Percentiles rank a stretch among this genome's conserved stretches.
These are phyloP conservation scores for Mastigias papua DNA, from an alignment of 30 jellyfish, hydroid and myxozoan species.

Conservation along the genomic window DNA sequence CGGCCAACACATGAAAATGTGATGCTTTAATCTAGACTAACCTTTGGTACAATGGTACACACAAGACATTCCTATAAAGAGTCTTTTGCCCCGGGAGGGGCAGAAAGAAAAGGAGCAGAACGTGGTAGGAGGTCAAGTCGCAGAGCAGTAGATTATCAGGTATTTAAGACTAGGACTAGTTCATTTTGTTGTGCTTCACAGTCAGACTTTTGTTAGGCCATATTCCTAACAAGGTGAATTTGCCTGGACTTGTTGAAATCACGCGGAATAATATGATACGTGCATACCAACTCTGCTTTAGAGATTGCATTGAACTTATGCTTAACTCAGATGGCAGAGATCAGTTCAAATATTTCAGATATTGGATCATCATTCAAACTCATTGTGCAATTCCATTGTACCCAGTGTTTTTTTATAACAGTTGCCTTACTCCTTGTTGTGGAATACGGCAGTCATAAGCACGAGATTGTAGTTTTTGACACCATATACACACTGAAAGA, in stretches of 20 bases:
- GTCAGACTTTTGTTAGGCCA: not conserved
- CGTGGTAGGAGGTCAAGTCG: not conserved
- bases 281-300: not conserved
- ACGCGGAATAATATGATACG: not conserved
- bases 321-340: not conserved
- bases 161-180: not conserved
- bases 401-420: no score
- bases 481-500: no score
- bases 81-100: not conserved
- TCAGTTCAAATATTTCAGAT: not conserved
- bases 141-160: conserved; percentile 4
- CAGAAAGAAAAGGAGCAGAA: conserved; percentile 6
- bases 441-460: no score
- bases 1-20: conserved; percentile 16
- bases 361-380: no score
- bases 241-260: not conserved
- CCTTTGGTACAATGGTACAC: conserved; percentile 36
- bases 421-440: no score
- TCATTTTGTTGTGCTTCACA: not conserved
- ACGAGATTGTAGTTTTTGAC: no score
- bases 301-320: not conserved
- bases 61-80: conserved; percentile 61
- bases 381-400: no score
- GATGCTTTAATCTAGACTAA: not conserved
- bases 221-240: not conserved